Percentiles rank a stretch among this genome's conserved stretches.
These are phyloP conservation scores for Limnephilus marmoratus DNA, from an alignment of 2,888 invertebrate species.

Conservation along the genomic window DNA sequence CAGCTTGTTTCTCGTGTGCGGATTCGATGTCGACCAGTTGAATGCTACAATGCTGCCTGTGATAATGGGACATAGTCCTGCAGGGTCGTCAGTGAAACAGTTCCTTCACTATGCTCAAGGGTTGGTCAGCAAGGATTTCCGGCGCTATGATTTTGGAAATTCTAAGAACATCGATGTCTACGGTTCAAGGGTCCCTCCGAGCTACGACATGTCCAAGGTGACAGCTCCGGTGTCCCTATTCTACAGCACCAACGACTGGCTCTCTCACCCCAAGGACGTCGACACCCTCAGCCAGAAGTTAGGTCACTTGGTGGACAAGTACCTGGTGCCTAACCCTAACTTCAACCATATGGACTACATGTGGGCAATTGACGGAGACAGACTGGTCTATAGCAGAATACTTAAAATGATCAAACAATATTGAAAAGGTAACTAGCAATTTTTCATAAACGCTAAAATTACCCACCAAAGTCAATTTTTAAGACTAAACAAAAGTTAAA, in stretches of 20 bases:
- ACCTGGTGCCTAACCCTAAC: constrained; percentile 66
- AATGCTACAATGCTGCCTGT: constrained; percentile 79
- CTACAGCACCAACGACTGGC: constrained; percentile 71
- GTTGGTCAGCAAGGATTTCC: constrained; percentile 70
- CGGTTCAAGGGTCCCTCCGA: constrained; percentile 69
- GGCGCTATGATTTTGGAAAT: constrained; percentile 71
- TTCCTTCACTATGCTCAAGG: constrained; percentile 74
- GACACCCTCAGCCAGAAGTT: constrained; percentile 60
- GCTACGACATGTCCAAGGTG: constrained; percentile 70
- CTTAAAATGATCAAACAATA: constrained; percentile 19
- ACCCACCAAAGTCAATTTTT: no score
- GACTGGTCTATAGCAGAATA: constrained; percentile 66
- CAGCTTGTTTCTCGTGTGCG: constrained; percentile 78
- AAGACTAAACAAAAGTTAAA: no score
- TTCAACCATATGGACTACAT: constrained; percentile 69
- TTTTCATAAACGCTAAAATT: neutral
- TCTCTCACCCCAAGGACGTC: constrained; percentile 54
- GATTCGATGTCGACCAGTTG: constrained; percentile 77
- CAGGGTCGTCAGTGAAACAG: constrained; percentile 77
- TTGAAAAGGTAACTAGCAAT: neutral
- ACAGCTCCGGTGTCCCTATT: constrained; percentile 70
- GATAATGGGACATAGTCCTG: constrained; percentile 76
- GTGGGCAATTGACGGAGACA: constrained; percentile 67
- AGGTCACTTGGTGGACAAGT: constrained; percentile 67
- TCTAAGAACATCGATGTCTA: constrained; percentile 67